Base-by-base conservation (phyloP, 2,888 invertebrate species). In the Panopea generosa region DNA sequence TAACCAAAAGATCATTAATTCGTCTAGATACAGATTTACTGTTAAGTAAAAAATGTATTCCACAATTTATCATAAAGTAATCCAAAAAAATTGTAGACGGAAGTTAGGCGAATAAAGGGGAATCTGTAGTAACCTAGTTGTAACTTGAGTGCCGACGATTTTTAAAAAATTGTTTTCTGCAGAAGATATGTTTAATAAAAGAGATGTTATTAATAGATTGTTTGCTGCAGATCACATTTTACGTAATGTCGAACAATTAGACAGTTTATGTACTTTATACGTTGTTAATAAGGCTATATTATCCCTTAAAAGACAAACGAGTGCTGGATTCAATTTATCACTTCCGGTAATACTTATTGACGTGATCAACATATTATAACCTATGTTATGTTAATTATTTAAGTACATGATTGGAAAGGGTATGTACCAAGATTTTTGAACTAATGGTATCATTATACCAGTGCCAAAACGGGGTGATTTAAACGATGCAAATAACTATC, bases 371-470 rank as follows among this genome's bases (percentile, higher is more conserved):
- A 18, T 33, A 14, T 11, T 56, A 7, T 6, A 9, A 29, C 56
- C 56, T 9, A 9, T 56, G 2, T 20, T 56, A 4, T 29, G 33
- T 14, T 29, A 33, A 11, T n/a, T 68, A 3, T 62, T 74, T 57
- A 74, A 68, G 18, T 52, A 49, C 27, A 61, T 73, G 7, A 47
- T 59, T 40, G n/a, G 57, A 9, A 57, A 47, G 4, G 53, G 61
- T 22, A 29, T 45, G 24, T 59, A 49, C 47, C 71, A 63, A 24
- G n/a, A n/a, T n/a, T n/a, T n/a, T n/a, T n/a, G n/a, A n/a, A n/a
- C n/a, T n/a, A n/a, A n/a, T n/a, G n/a, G 57, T 1, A 52, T 57
- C 20, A 59, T 71, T 18, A 45, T 65, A 6, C 49, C 57, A 11
- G 43, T 63, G 16, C 63, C 52, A n/a, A 63, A 63, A 53, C 16